phyloP scores from a whole-genome alignment of 2,797 vertebrate species.

The Leptatherina wallacei region DNA sequence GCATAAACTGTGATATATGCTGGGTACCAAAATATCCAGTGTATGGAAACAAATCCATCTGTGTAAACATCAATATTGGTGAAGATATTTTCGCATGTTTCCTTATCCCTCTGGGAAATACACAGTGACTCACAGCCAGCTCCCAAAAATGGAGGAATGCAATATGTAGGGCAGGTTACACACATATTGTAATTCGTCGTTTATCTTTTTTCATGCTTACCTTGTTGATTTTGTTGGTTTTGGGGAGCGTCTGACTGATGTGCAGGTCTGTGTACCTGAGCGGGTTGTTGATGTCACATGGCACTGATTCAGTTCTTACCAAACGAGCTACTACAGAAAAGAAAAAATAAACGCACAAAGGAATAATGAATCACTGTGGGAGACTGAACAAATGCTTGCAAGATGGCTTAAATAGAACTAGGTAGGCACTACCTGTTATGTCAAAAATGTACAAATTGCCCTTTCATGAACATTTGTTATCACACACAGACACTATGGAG shows the following conservation, averaged over 20 bases:
- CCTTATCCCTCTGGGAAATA: conserved; percentile 48
- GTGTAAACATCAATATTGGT: conserved; percentile 48
- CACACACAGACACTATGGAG: conserved; percentile 24
- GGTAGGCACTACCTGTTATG: conserved; percentile 24
- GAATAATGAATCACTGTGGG: conserved; percentile 23
- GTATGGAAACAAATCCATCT: conserved; percentile 59
- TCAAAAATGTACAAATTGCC: conserved; percentile 46
- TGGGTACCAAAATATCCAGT: conserved; percentile 43
- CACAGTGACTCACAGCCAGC: conserved; percentile 53
- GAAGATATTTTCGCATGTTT: conserved; percentile 54
- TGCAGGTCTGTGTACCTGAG: conserved; percentile 96
- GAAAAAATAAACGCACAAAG: neutral
- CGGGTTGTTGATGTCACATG: conserved; percentile 99
- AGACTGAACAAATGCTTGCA: conserved; percentile 27
- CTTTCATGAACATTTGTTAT: conserved; percentile 50
- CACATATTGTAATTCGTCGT: conserved; percentile 3
- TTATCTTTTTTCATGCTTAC: conserved; percentile 75
- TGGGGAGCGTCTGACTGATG: conserved; percentile 98
- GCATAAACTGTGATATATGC: conserved; percentile 27
- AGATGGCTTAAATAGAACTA: conserved; percentile 31
- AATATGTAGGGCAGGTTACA: conserved; percentile 41
- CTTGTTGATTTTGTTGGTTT: conserved; percentile 99
- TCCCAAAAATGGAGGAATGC: conserved; percentile 25
- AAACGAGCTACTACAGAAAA: conserved; percentile 87
- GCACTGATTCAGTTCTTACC: conserved; percentile 98